Conservation (phyloP, 2,797 vertebrate genomes). For the Sciaenops ocellatus region DNA sequence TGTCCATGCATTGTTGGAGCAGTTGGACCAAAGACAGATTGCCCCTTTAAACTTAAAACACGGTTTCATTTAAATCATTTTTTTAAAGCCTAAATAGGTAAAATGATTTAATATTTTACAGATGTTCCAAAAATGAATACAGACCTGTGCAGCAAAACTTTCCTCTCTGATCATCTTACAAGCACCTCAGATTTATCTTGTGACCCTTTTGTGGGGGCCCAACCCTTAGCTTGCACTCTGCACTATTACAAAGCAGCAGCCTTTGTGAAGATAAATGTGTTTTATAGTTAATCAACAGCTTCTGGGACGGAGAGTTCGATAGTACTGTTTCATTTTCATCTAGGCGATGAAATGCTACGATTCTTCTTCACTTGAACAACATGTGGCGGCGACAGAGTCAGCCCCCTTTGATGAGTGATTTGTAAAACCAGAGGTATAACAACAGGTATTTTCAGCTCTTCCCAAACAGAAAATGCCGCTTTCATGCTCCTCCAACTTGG, state of each 20-base stretch:
- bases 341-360: slow-evolving; percentile 6
- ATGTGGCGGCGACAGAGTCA: slow-evolving; percentile 6
- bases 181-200: too few relatives aligned
- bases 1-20: too few relatives aligned
- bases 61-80: too few relatives aligned
- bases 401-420: slow-evolving; percentile 66
- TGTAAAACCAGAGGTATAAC: slow-evolving; percentile 66
- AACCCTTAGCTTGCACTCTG: too few relatives aligned
- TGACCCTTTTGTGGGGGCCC: too few relatives aligned
- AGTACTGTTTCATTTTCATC: slow-evolving; percentile 16
- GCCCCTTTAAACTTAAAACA: too few relatives aligned
- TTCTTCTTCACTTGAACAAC: slow-evolving; percentile 23
- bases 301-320: background rate
- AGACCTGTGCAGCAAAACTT: background rate
- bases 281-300: background rate
- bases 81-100: background rate
- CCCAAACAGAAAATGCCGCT: slow-evolving; percentile 57
- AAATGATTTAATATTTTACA: background rate
- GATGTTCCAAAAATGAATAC: background rate
- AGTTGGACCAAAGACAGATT: too few relatives aligned
- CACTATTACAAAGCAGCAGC: background rate
- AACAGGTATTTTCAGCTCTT: slow-evolving; percentile 60
- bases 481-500: slow-evolving; percentile 72
- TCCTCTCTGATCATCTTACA: too few relatives aligned
- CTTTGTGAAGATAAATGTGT: background rate